These are phyloP conservation scores for Centropus bengalensis DNA, from an alignment of 2,113 vertebrate species.

Conservation along the genomic window DNA sequence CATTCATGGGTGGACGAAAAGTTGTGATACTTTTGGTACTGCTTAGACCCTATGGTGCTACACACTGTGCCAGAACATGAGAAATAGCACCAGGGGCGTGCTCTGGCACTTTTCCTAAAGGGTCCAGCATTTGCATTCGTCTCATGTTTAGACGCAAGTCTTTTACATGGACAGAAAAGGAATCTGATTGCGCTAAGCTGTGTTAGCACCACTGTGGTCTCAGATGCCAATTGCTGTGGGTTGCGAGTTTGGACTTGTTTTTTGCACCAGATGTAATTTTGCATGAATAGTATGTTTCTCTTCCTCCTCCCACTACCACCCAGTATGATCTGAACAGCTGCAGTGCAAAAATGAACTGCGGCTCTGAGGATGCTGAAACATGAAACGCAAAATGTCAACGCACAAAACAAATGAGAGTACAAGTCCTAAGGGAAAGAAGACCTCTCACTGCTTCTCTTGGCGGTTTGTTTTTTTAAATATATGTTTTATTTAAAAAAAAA, in stretches of 20 bases:
- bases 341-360: conserved; percentile 58
- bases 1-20: conserved; percentile 61
- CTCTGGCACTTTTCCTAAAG: conserved; percentile 79
- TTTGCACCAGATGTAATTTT: conserved; percentile 54
- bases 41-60: conserved; percentile 69
- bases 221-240: conserved; percentile 50
- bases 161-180: conserved; percentile 64
- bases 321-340: conserved; percentile 63
- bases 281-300: conserved; percentile 12
- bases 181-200: conserved; percentile 13
- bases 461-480: conserved; percentile 71
- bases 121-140: conserved; percentile 72
- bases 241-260: background rate
- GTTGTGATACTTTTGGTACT: conserved; percentile 43
- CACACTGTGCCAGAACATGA: conserved; percentile 83
- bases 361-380: conserved; percentile 60
- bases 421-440: conserved; percentile 72
- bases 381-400: conserved; percentile 45
- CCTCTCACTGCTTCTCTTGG: conserved; percentile 67
- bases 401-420: conserved; percentile 72
- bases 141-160: conserved; percentile 42
- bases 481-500: conserved; percentile 74
- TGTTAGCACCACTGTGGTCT: conserved; percentile 74
- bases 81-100: conserved; percentile 83
- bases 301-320: conserved; percentile 52